These are phyloP conservation scores for Scaptodrosophila lebanonensis DNA, from an alignment of 1,140 invertebrate genomes.

Conservation along the genomic window DNA sequence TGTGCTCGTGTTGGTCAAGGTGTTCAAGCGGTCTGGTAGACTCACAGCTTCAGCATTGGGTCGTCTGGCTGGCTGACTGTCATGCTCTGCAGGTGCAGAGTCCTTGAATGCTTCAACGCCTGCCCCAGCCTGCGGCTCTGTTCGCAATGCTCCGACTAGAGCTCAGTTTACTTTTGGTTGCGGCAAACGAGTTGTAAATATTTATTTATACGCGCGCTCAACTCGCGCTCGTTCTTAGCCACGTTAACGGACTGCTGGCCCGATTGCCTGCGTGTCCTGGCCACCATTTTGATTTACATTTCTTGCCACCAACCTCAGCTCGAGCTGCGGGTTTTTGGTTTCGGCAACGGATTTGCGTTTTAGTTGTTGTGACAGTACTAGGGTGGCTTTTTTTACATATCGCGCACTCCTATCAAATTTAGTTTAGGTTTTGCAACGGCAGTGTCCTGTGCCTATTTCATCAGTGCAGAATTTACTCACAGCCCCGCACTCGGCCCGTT, in stretches of 20 bases:
- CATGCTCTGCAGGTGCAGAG: constrained; percentile 26
- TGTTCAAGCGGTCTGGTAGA: constrained; percentile 50
- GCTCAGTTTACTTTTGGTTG: constrained; percentile 59
- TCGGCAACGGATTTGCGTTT: constrained; percentile 27
- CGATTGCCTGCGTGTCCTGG: constrained; percentile 27
- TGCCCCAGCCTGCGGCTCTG: constrained; percentile 21
- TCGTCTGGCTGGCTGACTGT: constrained; percentile 28
- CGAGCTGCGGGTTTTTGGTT: constrained; percentile 10
- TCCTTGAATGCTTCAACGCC: constrained; percentile 65
- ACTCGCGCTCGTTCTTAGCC: constrained; percentile 38
- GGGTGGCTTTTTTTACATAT: constrained; percentile 3
- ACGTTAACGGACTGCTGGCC: constrained; percentile 54
- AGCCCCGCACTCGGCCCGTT: too few relatives aligned
- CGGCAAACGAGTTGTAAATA: constrained; percentile 75
- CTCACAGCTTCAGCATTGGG: constrained; percentile 6
- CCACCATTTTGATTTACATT: constrained; percentile 67
- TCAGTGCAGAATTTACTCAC: constrained; percentile 1
- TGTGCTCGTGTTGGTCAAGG: constrained; percentile 27
- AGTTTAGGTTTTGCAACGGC: constrained; percentile 19
- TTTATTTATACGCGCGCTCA: constrained; percentile 71
- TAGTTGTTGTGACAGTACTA: constrained; percentile 31
- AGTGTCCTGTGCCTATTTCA: constrained; percentile 48
- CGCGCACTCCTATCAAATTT: background rate
- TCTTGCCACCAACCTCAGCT: constrained; percentile 50
- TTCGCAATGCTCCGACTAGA: constrained; percentile 6